Evolutionary conservation across 2,113 vertebrate species (phyloP).

Genomic region (Fregetta grallaria): DNA sequence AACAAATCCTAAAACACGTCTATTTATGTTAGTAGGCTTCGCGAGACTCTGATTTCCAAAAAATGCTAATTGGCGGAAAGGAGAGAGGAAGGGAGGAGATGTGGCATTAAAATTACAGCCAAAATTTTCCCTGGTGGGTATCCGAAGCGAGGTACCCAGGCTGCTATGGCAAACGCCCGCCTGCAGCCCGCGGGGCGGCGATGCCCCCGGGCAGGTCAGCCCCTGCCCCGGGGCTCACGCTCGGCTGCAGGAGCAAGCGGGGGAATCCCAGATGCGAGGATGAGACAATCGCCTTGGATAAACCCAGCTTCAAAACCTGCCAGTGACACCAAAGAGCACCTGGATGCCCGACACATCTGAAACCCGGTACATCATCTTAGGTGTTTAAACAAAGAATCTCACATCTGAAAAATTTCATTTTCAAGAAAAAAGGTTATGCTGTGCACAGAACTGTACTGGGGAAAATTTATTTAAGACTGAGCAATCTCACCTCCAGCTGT

Average conservation of each 20-base stretch:
- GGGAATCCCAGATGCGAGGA: rapidly evolving
- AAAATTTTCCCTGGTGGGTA: neutral
- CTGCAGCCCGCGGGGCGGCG: rapidly evolving
- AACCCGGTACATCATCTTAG: rapidly evolving
- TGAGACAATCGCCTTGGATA: rapidly evolving
- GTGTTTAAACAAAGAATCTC: neutral
- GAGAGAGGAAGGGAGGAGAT: constrained; percentile 38
- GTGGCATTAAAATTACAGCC: neutral
- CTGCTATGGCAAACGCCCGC: neutral
- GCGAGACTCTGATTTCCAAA: neutral
- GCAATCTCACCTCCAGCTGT: neutral
- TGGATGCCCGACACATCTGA: neutral
- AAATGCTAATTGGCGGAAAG: constrained; percentile 20
- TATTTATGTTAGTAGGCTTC: neutral
- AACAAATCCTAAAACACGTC: constrained; percentile 44
- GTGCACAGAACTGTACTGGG: neutral
- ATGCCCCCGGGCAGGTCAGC: too few relatives aligned
- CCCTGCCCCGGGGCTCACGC: rapidly evolving
- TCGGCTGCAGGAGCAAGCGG: rapidly evolving
- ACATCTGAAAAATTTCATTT: rapidly evolving
- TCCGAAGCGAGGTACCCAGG: neutral
- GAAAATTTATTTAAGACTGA: neutral
- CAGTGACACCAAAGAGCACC: neutral
- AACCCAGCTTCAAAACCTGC: neutral
- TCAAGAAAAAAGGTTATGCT: neutral